These are phyloP conservation scores for Frieseomelitta varia DNA, from an alignment of 1,140 invertebrate genomes.

Conservation along the genomic window DNA sequence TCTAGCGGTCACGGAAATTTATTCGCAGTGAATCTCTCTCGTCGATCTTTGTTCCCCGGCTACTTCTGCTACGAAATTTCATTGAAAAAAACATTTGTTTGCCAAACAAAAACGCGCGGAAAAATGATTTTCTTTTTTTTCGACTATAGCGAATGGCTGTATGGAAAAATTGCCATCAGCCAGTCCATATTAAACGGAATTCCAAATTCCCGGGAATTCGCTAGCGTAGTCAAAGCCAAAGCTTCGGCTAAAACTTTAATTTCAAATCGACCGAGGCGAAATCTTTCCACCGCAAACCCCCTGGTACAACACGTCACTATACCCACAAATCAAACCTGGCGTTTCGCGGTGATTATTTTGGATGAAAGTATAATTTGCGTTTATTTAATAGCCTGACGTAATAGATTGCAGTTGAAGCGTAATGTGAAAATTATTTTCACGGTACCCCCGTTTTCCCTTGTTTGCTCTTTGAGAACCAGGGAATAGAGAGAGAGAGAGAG, in stretches of 20 bases:
- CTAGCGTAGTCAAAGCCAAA: no score
- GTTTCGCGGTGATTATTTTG: neutral
- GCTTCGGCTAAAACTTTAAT: no score
- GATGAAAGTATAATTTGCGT: conserved; percentile 11
- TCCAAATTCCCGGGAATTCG: neutral
- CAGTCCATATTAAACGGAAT: neutral
- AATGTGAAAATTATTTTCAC: conserved; percentile 32
- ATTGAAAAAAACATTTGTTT: neutral
- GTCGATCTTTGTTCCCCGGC: neutral
- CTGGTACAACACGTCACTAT: neutral
- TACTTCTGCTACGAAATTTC: neutral
- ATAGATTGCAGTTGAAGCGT: neutral
- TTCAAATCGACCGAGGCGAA: neutral
- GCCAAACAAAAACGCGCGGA: neutral
- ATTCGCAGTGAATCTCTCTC: neutral
- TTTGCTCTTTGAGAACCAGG: neutral
- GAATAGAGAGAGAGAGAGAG: neutral
- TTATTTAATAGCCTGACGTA: conserved; percentile 23
- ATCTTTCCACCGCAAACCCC: neutral
- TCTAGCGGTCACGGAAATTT: neutral
- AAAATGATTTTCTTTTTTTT: neutral
- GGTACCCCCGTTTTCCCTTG: neutral
- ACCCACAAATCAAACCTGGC: neutral
- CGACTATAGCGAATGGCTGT: neutral
- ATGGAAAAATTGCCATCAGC: neutral